Evolutionary conservation across 2,113 vertebrate species (phyloP).

Genomic region (Ammodytes marinus): DNA sequence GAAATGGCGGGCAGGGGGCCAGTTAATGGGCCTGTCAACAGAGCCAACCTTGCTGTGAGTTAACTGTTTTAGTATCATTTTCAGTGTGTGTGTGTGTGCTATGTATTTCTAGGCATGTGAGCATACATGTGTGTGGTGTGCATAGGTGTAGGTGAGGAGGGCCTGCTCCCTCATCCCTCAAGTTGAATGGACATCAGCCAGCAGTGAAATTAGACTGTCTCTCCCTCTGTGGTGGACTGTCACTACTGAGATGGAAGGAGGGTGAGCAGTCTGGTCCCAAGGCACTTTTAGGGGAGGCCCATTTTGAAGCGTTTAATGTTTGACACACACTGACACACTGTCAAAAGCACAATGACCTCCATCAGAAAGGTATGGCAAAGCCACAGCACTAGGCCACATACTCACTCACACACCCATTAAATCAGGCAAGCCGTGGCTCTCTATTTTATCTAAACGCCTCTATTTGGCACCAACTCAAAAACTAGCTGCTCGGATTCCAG

Average conservation of each 20-base stretch:
- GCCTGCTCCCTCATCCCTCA: slow-evolving; percentile 78
- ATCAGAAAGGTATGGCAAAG: slow-evolving; percentile 53
- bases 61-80: slow-evolving; percentile 71
- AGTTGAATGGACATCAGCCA: slow-evolving; percentile 78
- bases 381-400: slow-evolving; percentile 4
- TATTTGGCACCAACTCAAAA: slow-evolving; percentile 61
- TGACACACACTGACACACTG: slow-evolving; percentile 76
- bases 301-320: slow-evolving; percentile 78
- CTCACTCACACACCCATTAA: slow-evolving; percentile 56
- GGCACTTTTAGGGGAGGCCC: slow-evolving; percentile 68
- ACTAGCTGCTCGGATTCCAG: slow-evolving; percentile 46
- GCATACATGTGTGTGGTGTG: slow-evolving; percentile 28
- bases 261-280: slow-evolving; percentile 76
- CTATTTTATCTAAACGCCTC: slow-evolving; percentile 48
- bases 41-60: slow-evolving; percentile 62
- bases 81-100: slow-evolving; percentile 22
- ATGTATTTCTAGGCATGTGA: slow-evolving; percentile 38
- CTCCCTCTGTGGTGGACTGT: slow-evolving; percentile 75
- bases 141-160: slow-evolving; percentile 52
- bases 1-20: slow-evolving; percentile 71
- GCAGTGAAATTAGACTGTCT: slow-evolving; percentile 84
- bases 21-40: slow-evolving; percentile 81
- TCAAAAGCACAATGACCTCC: slow-evolving; percentile 79
- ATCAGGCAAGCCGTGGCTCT: slow-evolving; percentile 45
- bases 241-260: slow-evolving; percentile 69